Evolutionary conservation across 2,113 vertebrate species (phyloP), one percentile per base, ranked within the genome.

Genomic region (Atrichornis clamosus): DNA sequence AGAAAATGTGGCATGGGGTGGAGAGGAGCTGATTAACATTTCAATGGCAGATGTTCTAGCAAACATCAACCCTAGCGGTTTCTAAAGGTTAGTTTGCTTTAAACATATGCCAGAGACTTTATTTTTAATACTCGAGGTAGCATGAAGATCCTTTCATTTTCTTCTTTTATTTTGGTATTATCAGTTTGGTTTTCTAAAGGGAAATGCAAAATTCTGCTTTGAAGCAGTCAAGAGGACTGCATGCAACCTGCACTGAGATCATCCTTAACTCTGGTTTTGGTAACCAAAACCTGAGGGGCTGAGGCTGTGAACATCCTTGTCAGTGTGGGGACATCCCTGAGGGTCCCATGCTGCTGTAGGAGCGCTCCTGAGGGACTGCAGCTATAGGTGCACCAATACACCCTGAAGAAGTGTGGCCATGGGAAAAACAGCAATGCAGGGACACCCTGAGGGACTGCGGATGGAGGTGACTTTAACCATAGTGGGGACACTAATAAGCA

Each of bases 251-350:
- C 39, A 50, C 6, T 84, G 27, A 88, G 32, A 91, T 93, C 37
- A 86, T 65, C 35, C 30, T 49, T 87, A 90, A 63, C 65, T 93
- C 69, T 85, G 33, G 13, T 83, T 93, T 96, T 92, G 22, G 18
- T 23, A 77, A 63, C 15, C 41, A 49, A 55, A 49, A 35, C 41
- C 41, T 35, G n/a, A 69, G 20, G 33, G 30, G 10, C 35, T 64
- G 33, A 1, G 3, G 53, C n/a, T 11, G 0, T 63, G 58, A 65
- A 41, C 18, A 33, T 14, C 33, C 41, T 20, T 0, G 0, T 19
- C 4, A 2, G 21, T 30, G 18, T 35, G 42, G 44, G 15, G 21
- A 69, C 60, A 39, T 39, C 46, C 39, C 64, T 53, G 46, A 39
- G 39, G 11, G 15, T 27, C 32, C 55, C 39, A 52, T 2, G 14